Evolutionary conservation across 2,113 vertebrate species (phyloP), one percentile per base, ranked within the genome.

Genomic region (Nesospiza acunhae): DNA sequence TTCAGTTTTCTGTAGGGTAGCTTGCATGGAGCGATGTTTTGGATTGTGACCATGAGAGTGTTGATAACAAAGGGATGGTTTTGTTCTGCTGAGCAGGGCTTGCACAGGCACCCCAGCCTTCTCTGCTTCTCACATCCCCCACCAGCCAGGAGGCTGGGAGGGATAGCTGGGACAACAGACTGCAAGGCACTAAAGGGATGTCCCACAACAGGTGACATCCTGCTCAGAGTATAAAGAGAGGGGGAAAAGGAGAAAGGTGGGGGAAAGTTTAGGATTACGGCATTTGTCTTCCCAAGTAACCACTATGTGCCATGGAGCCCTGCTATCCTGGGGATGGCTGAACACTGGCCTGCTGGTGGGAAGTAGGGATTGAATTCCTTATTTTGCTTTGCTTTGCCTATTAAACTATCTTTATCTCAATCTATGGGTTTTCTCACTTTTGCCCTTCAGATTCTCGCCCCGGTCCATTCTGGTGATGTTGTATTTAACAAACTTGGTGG

Each of bases 201-300:
- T 50, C 2, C 35, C 28, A 44, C 22, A 55, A 31, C 13, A 2
- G 15, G 18, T 17, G 59, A 22, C 2, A 13, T 42, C 42, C 12
- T 44, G 27, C 9, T 77, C 53, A 77, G 27, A 19, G 15, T 10
- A 17, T 22, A 73, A 77, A 68, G 17, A 20, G 13, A 20, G 15
- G 6, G 4, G 15, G 19, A 4, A 10, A 80, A 33, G 23, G 28
- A 78, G 10, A 31, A 60, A 62, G 1, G 5, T 35, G 21, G 8
- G 7, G 1, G 4, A 18, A 74, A 2, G 0, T 53, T 53, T 6
- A 5, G 9, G 49, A 9, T 59, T 9, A 23, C 26, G 33, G 24
- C 0, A 4, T 59, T 30, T 78, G 19, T 59, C 28, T 84, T 49
- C 22, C 44, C 19, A 33, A 41, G 5, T 59, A 44, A 15, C 3